A percentile compares a stretch with the other conserved stretches of the same genome.
Evolutionary conservation across 2,888 invertebrate species (phyloP).

Genomic region (Arrhopalites spinosus): DNA sequence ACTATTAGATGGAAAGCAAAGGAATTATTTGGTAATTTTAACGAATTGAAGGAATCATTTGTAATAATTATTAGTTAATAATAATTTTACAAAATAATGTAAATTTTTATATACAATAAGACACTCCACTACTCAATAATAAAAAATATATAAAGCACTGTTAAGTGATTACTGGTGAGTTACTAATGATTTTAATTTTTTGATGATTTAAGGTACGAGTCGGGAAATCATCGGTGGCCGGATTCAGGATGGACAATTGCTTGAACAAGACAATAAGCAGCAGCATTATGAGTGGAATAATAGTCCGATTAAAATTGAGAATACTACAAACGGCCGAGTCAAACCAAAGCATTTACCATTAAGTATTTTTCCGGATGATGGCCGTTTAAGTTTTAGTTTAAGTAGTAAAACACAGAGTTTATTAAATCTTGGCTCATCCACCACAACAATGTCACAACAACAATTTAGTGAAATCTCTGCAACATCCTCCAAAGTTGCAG

Average conservation of each 20-base stretch:
- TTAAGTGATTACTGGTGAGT: background rate
- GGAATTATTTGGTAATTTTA: too few relatives aligned
- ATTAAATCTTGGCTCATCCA: slow-evolving; percentile 40
- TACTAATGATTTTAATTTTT: background rate
- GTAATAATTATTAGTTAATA: background rate
- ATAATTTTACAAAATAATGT: background rate
- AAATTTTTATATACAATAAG: background rate
- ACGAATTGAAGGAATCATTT: background rate
- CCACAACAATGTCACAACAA: background rate
- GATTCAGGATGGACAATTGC: slow-evolving; percentile 16
- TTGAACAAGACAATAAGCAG: slow-evolving; percentile 9
- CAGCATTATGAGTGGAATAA: slow-evolving; percentile 20
- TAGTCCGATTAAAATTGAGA: slow-evolving; percentile 6
- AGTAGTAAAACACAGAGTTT: slow-evolving; percentile 44
- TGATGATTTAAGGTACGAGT: slow-evolving; percentile 26
- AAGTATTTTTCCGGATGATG: slow-evolving; percentile 30
- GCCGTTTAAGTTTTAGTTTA: slow-evolving; percentile 26
- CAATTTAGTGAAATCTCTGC: background rate
- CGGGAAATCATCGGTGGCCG: slow-evolving; percentile 28
- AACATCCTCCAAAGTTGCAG: slow-evolving; percentile 1
- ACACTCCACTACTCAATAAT: too few relatives aligned
- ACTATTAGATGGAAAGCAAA: too few relatives aligned
- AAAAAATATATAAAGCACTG: too few relatives aligned
- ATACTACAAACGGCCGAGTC: background rate
- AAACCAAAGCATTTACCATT: slow-evolving; percentile 29